Conservation (phyloP, 92 coral and sea anemone genomes). For the Metridium senile region DNA sequence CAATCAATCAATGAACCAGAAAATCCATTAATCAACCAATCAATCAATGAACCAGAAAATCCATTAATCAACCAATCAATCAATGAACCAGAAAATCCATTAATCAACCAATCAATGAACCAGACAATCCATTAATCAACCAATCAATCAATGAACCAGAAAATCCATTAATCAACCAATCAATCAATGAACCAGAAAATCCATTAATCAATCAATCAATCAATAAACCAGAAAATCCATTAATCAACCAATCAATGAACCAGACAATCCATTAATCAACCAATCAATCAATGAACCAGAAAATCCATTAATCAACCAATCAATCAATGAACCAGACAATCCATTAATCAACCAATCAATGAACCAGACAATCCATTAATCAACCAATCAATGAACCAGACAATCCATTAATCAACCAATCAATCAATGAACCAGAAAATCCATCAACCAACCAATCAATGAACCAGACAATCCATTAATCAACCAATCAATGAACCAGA, state of each 20-base stretch:
- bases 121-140: background rate
- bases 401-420: background rate
- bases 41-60: background rate
- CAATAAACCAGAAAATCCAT: background rate
- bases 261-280: background rate
- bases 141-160: background rate
- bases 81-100: slow-evolving; percentile 84
- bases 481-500: slow-evolving; percentile 77
- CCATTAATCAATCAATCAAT: background rate
- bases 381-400: slow-evolving; percentile 77
- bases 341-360: background rate
- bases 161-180: background rate
- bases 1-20: background rate
- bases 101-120: no score
- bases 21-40: background rate
- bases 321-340: background rate
- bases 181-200: background rate
- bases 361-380: background rate
- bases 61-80: slow-evolving; percentile 62
- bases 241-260: background rate
- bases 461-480: background rate
- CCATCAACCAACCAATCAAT: background rate
- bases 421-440: background rate
- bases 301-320: slow-evolving; percentile 34
- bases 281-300: slow-evolving; percentile 84